Percentiles rank a stretch among this genome's conserved stretches.
phyloP scores from a whole-genome alignment of 2,113 vertebrate genomes.

The Drymodes brunneopygia region DNA sequence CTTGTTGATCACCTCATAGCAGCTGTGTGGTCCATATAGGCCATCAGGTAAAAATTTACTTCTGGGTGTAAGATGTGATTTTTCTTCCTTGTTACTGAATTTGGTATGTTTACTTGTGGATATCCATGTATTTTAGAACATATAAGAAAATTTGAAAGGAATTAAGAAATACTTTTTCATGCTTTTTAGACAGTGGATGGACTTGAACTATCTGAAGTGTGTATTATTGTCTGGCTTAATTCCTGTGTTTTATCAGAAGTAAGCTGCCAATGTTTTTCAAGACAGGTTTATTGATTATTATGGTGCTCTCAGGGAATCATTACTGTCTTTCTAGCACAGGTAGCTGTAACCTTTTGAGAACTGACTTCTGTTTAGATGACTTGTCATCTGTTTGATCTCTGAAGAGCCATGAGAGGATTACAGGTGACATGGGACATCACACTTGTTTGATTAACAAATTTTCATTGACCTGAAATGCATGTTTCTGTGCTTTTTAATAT shows the following conservation, averaged over 20 bases:
- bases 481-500: background rate
- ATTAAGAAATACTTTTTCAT: background rate
- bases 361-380: background rate
- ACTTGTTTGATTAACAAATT: background rate
- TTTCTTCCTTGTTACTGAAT: background rate
- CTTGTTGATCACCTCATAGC: background rate
- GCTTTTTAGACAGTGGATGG: background rate
- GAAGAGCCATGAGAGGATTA: background rate
- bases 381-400: conserved; percentile 4
- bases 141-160: background rate
- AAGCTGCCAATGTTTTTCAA: background rate
- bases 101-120: background rate
- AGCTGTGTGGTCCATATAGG: background rate
- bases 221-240: background rate
- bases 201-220: background rate
- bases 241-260: background rate
- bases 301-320: background rate
- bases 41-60: background rate
- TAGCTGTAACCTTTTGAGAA: background rate
- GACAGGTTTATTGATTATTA: background rate
- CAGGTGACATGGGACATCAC: background rate
- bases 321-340: background rate
- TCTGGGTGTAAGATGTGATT: background rate
- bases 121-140: background rate
- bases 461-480: background rate